Percentiles rank a stretch among this genome's conserved stretches.
These are phyloP conservation scores for Enteromius radiatus DNA, from an alignment of 2,797 vertebrate species.

Conservation along the genomic window DNA sequence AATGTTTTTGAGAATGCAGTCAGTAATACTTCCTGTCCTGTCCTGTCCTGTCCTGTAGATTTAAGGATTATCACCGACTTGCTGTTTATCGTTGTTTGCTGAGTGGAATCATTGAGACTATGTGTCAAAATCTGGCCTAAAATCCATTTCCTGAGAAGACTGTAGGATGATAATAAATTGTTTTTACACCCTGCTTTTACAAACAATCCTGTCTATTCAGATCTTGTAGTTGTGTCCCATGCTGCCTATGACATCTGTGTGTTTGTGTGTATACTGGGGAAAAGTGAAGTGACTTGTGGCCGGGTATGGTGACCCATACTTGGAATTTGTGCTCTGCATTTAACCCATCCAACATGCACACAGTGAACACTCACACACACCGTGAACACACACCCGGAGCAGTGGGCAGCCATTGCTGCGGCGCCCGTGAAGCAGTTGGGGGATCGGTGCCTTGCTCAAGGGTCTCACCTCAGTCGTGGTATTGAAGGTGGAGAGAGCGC, in stretches of 20 bases:
- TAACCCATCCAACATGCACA: too few relatives aligned
- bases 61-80: conserved; percentile 13
- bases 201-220: neutral
- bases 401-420: too few relatives aligned
- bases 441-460: too few relatives aligned
- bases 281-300: too few relatives aligned
- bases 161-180: neutral
- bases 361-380: too few relatives aligned
- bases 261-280: neutral
- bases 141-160: neutral
- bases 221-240: neutral
- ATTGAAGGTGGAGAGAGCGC: too few relatives aligned
- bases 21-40: neutral
- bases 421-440: too few relatives aligned
- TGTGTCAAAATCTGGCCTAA: neutral
- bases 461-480: too few relatives aligned
- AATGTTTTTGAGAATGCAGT: neutral
- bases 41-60: neutral
- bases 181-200: neutral
- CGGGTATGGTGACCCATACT: too few relatives aligned
- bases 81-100: conserved; percentile 15
- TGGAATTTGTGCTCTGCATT: too few relatives aligned
- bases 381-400: too few relatives aligned
- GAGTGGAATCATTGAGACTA: neutral
- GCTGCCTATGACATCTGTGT: too few relatives aligned